phyloP scores from a whole-genome alignment of 2,888 invertebrate genomes.

The Rhimphoctona megacephalus region DNA sequence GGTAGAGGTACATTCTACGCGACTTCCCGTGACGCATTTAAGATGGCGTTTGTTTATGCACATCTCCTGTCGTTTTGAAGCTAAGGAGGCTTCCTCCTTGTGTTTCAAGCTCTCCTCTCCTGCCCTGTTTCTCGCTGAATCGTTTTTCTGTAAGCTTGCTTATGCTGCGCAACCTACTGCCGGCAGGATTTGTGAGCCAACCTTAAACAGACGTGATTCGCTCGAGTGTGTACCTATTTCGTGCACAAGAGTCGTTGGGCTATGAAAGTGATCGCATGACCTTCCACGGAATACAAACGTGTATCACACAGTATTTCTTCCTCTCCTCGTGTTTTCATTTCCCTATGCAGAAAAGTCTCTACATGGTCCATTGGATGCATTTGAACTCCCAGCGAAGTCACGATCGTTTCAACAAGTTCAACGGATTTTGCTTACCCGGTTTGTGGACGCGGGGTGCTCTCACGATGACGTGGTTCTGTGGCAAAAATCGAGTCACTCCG shows the following conservation, averaged over 20 bases:
- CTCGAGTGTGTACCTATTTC: constrained; percentile 28
- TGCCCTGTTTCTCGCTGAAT: constrained; percentile 22
- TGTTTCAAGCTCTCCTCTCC: constrained; percentile 19
- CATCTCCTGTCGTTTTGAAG: constrained; percentile 52
- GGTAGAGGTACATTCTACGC: not conserved
- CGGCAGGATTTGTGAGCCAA: constrained; percentile 37
- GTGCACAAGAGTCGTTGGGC: constrained; percentile 48
- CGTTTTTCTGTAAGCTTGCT: constrained; percentile 20
- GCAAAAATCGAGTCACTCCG: not conserved
- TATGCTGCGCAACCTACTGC: constrained; percentile 5
- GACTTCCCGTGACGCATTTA: constrained; percentile 56
- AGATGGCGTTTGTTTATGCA: constrained; percentile 63
- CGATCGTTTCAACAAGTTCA: constrained; percentile 51
- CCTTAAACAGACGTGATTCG: constrained; percentile 9
- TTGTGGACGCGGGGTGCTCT: not conserved
- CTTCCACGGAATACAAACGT: constrained; percentile 33
- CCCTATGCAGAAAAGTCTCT: not conserved
- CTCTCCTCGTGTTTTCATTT: constrained; percentile 8
- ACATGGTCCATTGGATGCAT: not conserved
- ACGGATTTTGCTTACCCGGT: constrained; percentile 19
- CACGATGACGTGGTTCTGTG: constrained; percentile 6
- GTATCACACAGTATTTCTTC: constrained; percentile 21
- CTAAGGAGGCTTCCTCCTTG: constrained; percentile 60
- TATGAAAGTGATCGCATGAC: constrained; percentile 37
- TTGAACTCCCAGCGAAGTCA: constrained; percentile 49